Percentiles rank a stretch among this genome's conserved stretches.
Evolutionary conservation across 1,140 invertebrate species (phyloP).

Genomic region (Homalodisca vitripennis): DNA sequence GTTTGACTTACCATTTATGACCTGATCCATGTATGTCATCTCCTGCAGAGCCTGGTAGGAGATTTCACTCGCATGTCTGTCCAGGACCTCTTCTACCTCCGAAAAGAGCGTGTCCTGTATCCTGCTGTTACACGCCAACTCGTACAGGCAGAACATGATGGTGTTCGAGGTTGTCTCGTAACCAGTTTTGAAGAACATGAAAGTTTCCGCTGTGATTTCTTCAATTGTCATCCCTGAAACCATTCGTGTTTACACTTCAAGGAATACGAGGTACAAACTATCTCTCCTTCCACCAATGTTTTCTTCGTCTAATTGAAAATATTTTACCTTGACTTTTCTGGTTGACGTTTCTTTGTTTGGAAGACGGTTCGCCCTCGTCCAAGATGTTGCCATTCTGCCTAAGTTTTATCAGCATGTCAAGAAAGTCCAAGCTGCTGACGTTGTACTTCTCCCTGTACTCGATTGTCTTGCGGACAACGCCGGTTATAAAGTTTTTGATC

Average conservation of each 20-base stretch:
- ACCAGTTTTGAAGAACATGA: not conserved
- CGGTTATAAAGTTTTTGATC: not conserved
- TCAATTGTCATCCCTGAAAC: not conserved
- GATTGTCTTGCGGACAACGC: not conserved
- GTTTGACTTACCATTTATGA: not conserved
- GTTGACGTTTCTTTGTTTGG: not conserved
- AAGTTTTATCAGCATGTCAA: constrained; percentile 16
- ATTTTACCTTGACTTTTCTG: no score
- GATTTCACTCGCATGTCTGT: not conserved
- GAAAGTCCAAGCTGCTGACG: not conserved
- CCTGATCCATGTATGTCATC: not conserved
- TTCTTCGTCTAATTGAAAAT: no score
- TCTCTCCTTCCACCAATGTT: no score
- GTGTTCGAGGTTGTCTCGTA: not conserved
- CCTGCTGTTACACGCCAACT: not conserved
- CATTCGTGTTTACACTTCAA: no score
- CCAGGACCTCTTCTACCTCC: not conserved
- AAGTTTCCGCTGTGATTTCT: not conserved
- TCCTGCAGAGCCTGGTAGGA: not conserved
- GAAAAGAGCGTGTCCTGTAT: not conserved
- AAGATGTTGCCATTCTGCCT: not conserved
- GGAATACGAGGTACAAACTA: no score
- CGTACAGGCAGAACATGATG: not conserved
- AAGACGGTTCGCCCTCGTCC: not conserved
- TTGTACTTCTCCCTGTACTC: not conserved